A percentile compares a stretch with the other conserved stretches of the same genome.
Conservation (phyloP, 2,113 vertebrate species). For the Ctenomys sociabilis region DNA sequence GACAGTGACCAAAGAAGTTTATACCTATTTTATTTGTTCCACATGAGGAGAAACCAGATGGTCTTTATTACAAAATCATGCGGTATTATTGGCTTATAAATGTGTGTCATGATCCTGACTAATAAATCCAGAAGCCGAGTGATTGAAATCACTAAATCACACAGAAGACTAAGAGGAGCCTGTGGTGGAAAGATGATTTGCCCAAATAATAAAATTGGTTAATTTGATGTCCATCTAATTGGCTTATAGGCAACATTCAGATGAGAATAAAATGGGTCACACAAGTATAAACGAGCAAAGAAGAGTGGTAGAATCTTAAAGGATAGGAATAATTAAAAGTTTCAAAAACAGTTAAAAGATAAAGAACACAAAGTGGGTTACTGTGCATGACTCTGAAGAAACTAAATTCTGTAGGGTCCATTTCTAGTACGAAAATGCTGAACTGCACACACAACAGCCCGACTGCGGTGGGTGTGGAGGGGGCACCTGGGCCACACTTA, state of each 20-base stretch:
- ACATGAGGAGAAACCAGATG: not conserved
- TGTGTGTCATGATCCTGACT: not conserved
- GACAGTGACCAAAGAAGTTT: not conserved
- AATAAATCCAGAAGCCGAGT: not conserved
- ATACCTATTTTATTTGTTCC: not conserved
- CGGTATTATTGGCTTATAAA: slow-evolving; percentile 31
- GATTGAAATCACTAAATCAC: not conserved
- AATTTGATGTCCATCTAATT: not conserved
- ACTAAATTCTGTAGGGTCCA: not conserved
- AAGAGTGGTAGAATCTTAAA: not conserved
- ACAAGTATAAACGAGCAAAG: not conserved
- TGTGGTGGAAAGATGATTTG: not conserved
- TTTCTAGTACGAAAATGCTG: not conserved
- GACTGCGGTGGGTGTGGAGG: not conserved
- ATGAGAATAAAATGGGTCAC: slow-evolving; percentile 5
- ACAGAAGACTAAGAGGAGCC: slow-evolving; percentile 12
- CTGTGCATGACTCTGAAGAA: not conserved
- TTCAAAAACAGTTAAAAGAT: not conserved
- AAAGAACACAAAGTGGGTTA: not conserved
- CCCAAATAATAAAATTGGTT: slow-evolving; percentile 48
- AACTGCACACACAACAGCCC: not conserved
- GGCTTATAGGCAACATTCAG: not conserved
- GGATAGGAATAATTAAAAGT: not conserved
- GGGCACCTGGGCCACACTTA: no score
- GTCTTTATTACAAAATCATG: slow-evolving; percentile 39